Conservation (phyloP, 2,797 vertebrate genomes). For the Macrochelys suwanniensis region DNA sequence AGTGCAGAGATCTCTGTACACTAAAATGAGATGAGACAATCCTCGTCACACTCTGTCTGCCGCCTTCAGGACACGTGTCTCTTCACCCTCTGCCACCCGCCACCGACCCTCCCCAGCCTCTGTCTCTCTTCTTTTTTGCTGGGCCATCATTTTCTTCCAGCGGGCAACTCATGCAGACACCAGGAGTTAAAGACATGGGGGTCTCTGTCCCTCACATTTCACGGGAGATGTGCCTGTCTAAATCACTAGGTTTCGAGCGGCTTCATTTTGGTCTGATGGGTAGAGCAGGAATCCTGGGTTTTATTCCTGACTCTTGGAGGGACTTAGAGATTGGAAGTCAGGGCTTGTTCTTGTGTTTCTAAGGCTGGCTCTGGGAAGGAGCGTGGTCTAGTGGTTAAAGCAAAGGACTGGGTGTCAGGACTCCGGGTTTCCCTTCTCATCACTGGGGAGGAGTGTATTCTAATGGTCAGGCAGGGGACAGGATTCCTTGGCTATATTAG, state of each 20-base stretch:
- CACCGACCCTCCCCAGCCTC: no score
- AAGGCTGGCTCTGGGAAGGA: not conserved
- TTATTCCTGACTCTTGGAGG: not conserved
- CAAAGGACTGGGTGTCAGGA: not conserved
- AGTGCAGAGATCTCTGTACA: not conserved
- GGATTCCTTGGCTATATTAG: not conserved
- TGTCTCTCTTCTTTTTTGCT: not conserved
- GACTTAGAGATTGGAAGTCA: not conserved
- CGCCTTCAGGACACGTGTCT: not conserved
- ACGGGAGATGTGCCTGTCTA: not conserved
- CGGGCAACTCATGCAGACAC: not conserved
- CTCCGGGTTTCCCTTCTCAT: not conserved
- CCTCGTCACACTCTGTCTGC: not conserved
- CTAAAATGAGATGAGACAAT: not conserved
- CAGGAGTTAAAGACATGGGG: not conserved
- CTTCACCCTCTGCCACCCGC: no score
- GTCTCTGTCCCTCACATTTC: not conserved
- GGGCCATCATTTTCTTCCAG: not conserved
- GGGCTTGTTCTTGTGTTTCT: not conserved
- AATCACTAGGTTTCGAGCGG: no score
- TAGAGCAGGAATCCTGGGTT: not conserved
- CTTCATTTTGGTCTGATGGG: not conserved
- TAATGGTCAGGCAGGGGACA: not conserved
- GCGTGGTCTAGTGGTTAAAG: not conserved
- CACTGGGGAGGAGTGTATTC: not conserved